Percentiles rank a stretch among this genome's conserved stretches.
These are phyloP conservation scores for Nomada hirtipes DNA, from an alignment of 2,888 invertebrate species.

Conservation along the genomic window DNA sequence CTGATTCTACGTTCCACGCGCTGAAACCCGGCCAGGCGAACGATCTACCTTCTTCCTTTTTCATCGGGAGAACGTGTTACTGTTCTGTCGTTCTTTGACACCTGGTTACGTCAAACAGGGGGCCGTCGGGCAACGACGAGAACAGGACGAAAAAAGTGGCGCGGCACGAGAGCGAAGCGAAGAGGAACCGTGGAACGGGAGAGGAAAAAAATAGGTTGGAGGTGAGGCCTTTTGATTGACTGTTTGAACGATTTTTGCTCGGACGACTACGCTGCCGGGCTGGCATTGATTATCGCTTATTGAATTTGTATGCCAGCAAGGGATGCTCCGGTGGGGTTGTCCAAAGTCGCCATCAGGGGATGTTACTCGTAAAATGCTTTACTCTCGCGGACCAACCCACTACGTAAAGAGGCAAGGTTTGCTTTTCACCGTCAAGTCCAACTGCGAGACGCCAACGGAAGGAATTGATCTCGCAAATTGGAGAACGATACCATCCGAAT, in stretches of 20 bases:
- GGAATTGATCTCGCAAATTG: slow-evolving; percentile 32
- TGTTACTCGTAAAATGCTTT: slow-evolving; percentile 64
- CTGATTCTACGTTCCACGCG: slow-evolving; percentile 69
- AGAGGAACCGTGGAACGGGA: slow-evolving; percentile 53
- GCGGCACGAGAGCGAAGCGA: slow-evolving; percentile 53
- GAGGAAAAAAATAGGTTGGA: slow-evolving; percentile 67
- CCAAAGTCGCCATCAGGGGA: slow-evolving; percentile 73
- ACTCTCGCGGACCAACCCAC: slow-evolving; percentile 54
- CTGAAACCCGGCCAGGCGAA: slow-evolving; percentile 58
- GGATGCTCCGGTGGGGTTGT: slow-evolving; percentile 68
- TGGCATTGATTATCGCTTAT: slow-evolving; percentile 84
- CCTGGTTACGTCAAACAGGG: slow-evolving; percentile 70
- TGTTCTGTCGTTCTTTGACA: slow-evolving; percentile 73
- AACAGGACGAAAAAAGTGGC: slow-evolving; percentile 52
- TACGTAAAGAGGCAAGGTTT: slow-evolving; percentile 41
- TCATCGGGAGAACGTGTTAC: slow-evolving; percentile 56
- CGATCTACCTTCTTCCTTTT: slow-evolving; percentile 60
- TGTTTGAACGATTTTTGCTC: slow-evolving; percentile 83
- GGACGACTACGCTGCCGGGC: slow-evolving; percentile 75
- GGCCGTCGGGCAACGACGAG: slow-evolving; percentile 27
- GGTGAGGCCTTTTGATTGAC: slow-evolving; percentile 81
- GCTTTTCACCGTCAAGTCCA: slow-evolving; percentile 29
- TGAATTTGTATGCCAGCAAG: slow-evolving; percentile 79
- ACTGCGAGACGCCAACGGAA: slow-evolving; percentile 1
- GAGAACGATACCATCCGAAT: not conserved